phyloP scores from a whole-genome alignment of 2,797 vertebrate genomes.

The Melanotaenia trifasciata region DNA sequence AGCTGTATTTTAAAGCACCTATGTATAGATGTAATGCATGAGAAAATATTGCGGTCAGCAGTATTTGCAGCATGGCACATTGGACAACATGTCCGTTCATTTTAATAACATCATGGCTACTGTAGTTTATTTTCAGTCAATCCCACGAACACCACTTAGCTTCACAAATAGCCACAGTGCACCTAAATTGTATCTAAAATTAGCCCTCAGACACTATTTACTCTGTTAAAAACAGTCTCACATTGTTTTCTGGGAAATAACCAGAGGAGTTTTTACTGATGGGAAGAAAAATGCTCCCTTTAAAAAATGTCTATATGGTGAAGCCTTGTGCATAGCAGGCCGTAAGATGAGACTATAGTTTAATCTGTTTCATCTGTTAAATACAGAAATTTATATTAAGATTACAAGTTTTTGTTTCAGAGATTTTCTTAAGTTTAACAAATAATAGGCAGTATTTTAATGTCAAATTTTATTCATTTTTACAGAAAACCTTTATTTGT shows the following conservation, averaged over 20 bases:
- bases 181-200: slow-evolving; percentile 6
- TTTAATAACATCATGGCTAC: not conserved
- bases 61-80: not conserved
- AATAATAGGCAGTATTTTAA: too few species aligned
- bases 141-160: not conserved
- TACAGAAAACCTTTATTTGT: too few species aligned
- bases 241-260: not conserved
- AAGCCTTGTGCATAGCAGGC: not conserved
- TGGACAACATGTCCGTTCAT: not conserved
- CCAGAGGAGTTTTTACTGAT: too few species aligned
- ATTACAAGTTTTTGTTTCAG: not conserved
- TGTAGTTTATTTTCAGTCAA: slow-evolving; percentile 19
- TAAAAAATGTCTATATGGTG: not conserved
- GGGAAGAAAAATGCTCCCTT: too few species aligned
- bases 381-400: not conserved
- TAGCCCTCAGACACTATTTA: not conserved
- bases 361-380: not conserved
- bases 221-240: not conserved
- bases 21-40: not conserved
- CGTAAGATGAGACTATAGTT: not conserved
- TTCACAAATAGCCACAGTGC: slow-evolving; percentile 9
- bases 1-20: not conserved
- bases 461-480: too few species aligned
- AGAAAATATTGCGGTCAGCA: not conserved
- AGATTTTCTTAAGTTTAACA: not conserved